Conservation (phyloP, 2,888 invertebrate species). For the Hetaerina titia region DNA sequence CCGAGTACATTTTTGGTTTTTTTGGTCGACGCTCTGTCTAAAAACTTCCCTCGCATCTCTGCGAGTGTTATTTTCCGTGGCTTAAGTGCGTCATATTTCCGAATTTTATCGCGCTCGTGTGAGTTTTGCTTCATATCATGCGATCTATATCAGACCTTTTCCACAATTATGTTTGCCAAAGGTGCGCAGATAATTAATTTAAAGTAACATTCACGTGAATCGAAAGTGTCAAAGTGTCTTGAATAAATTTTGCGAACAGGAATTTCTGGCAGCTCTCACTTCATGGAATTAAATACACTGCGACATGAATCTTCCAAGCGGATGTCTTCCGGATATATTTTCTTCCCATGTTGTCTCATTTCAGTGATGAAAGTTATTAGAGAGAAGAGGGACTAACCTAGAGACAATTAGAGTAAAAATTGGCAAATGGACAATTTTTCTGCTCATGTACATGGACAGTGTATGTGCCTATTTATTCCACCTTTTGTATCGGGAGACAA, state of each 20-base stretch:
- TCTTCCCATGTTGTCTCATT: too few species aligned
- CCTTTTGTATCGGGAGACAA: too few species aligned
- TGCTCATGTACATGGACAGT: too few species aligned
- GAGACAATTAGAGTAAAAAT: too few species aligned
- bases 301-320: too few species aligned
- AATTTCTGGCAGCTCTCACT: not conserved
- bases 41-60: not conserved
- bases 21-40: constrained; percentile 42
- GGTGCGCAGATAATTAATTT: not conserved
- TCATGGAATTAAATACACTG: too few species aligned
- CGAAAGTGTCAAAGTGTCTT: not conserved
- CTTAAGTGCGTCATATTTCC: not conserved
- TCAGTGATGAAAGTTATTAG: too few species aligned
- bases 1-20: not conserved
- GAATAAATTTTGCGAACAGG: not conserved
- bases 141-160: not conserved
- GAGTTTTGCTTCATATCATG: not conserved
- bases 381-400: too few species aligned
- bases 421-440: too few species aligned
- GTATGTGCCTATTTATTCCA: too few species aligned
- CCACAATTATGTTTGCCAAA: not conserved
- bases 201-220: not conserved
- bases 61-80: not conserved
- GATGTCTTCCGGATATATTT: too few species aligned
- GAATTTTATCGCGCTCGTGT: not conserved